phyloP scores from a whole-genome alignment of 1,140 invertebrate genomes.

The Pachyrhynchus sulphureomaculatus region DNA sequence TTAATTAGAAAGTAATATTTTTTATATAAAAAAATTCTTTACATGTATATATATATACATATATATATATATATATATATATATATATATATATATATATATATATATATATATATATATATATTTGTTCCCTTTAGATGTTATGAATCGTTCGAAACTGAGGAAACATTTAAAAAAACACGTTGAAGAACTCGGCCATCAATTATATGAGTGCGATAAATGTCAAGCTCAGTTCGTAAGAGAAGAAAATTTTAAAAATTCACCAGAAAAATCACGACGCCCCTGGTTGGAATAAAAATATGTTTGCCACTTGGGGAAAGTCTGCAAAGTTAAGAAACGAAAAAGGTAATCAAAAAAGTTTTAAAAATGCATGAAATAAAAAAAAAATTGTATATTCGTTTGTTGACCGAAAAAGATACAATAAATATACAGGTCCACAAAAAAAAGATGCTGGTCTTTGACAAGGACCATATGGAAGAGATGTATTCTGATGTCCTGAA shows the following conservation, averaged over 20 bases:
- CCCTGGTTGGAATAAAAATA: slow-evolving; percentile 28
- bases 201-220: slow-evolving; percentile 15
- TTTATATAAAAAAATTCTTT: no score
- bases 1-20: no score
- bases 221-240: slow-evolving; percentile 18
- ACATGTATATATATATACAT: no score
- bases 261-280: slow-evolving; percentile 27
- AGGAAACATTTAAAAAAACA: slow-evolving; percentile 16
- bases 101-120: no score
- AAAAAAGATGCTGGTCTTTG: no score
- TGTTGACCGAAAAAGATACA: neutral
- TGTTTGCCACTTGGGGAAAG: slow-evolving; percentile 15
- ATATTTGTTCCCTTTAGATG: no score
- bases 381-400: neutral
- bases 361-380: neutral
- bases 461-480: no score
- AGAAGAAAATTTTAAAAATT: slow-evolving; percentile 18
- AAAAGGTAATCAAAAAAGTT: slow-evolving; percentile 11
- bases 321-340: slow-evolving; percentile 22
- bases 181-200: slow-evolving; percentile 8
- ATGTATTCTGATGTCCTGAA: no score
- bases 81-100: no score
- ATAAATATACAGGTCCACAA: neutral
- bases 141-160: slow-evolving; percentile 19
- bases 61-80: no score